Evolutionary conservation across 2,888 invertebrate genomes (phyloP).

Genomic region (Drosophila birchii): DNA sequence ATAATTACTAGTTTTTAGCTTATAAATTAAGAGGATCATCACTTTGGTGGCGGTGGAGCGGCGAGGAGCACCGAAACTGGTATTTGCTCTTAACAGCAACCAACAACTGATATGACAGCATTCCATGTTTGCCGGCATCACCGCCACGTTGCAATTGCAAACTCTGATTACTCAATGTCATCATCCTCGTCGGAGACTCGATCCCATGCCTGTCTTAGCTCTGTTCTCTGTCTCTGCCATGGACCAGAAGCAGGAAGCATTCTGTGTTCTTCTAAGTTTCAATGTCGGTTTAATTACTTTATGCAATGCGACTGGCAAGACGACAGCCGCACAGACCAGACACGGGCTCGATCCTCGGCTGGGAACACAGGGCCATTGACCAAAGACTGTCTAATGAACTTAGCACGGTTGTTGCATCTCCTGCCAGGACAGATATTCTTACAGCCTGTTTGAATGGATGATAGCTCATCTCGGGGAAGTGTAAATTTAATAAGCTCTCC

Average conservation of each 20-base stretch:
- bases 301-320: conserved; percentile 68
- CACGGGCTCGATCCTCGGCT: not conserved
- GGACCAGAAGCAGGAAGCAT: conserved; percentile 76
- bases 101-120: conserved; percentile 71
- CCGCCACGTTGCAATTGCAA: conserved; percentile 66
- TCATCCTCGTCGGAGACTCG: conserved; percentile 63
- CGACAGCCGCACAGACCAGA: conserved; percentile 20
- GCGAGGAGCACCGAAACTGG: conserved; percentile 41
- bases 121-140: conserved; percentile 65
- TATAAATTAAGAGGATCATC: conserved; percentile 81
- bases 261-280: conserved; percentile 80
- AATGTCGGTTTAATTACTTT: conserved; percentile 80
- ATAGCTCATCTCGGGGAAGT: conserved; percentile 3
- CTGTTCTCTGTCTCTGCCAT: conserved; percentile 17
- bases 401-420: conserved; percentile 53
- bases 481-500: conserved; percentile 37
- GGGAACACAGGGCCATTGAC: conserved; percentile 64
- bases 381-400: conserved; percentile 67
- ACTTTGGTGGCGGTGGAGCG: conserved; percentile 43
- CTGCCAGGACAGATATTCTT: conserved; percentile 52
- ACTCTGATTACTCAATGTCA: conserved; percentile 79
- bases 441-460: conserved; percentile 34
- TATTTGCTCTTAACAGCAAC: conserved; percentile 53
- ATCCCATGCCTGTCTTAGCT: conserved; percentile 39
- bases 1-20: conserved; percentile 79